These are phyloP conservation scores for Drosophila kepulauana DNA, from an alignment of 1,140 invertebrate genomes.

Conservation along the genomic window DNA sequence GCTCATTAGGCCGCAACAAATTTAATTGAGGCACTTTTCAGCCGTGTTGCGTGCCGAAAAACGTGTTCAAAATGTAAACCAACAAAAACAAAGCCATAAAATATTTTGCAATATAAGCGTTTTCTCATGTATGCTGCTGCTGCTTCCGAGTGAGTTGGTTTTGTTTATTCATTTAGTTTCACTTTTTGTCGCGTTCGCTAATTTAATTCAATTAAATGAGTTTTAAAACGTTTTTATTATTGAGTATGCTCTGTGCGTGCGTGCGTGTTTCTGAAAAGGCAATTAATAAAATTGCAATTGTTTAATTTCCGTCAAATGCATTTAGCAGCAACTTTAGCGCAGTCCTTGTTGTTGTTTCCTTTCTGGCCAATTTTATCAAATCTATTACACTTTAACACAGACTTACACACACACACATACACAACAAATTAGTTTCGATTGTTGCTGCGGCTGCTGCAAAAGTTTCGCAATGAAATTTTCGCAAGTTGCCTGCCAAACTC, in stretches of 20 bases:
- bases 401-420: slow-evolving; percentile 8
- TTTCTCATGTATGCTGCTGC: not conserved
- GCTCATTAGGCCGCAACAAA: slow-evolving; percentile 44
- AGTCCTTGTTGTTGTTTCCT: slow-evolving; percentile 4
- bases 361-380: slow-evolving; percentile 61
- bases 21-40: slow-evolving; percentile 44
- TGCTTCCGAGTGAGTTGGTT: not conserved
- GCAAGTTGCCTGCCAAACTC: not conserved
- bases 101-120: not conserved
- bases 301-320: slow-evolving; percentile 44
- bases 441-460: slow-evolving; percentile 36
- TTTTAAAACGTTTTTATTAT: slow-evolving; percentile 22
- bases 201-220: slow-evolving; percentile 63
- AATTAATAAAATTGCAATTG: slow-evolving; percentile 73
- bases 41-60: not conserved
- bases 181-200: slow-evolving; percentile 18
- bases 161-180: slow-evolving; percentile 16
- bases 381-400: slow-evolving; percentile 38
- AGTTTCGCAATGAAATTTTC: slow-evolving; percentile 58
- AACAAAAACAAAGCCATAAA: not conserved
- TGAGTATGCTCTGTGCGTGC: not conserved
- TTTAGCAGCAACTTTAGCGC: slow-evolving; percentile 34
- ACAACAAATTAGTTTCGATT: slow-evolving; percentile 12
- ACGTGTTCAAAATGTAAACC: slow-evolving; percentile 3
- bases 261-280: slow-evolving; percentile 56